Conservation (phyloP, 2,888 invertebrate genomes). For the Agapostemon virescens region DNA sequence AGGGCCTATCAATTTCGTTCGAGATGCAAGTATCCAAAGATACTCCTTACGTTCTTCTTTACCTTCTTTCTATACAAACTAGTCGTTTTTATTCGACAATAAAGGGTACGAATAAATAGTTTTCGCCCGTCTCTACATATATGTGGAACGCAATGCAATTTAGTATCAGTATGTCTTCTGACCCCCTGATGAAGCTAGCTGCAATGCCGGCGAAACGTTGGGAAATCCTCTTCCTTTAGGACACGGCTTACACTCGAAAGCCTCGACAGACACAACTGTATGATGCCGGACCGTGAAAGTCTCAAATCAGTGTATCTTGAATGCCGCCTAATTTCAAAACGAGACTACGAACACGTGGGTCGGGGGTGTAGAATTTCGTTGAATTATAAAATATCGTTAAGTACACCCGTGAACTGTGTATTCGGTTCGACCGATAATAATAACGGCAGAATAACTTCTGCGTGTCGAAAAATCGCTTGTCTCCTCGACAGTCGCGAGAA, state of each 20-base stretch:
- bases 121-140: slow-evolving; percentile 32
- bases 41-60: not conserved
- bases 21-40: not conserved
- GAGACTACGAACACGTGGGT: slow-evolving; percentile 28
- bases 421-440: slow-evolving; percentile 8
- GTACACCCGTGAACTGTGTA: slow-evolving; percentile 44
- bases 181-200: too few species aligned
- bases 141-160: too few species aligned
- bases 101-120: slow-evolving; percentile 38
- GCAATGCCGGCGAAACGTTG: too few species aligned
- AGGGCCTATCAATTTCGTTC: not conserved
- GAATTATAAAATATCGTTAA: slow-evolving; percentile 50
- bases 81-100: slow-evolving; percentile 13
- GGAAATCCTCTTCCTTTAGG: too few species aligned
- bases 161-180: too few species aligned
- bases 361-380: slow-evolving; percentile 20
- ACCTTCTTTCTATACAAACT: slow-evolving; percentile 24
- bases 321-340: slow-evolving; percentile 29
- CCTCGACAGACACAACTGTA: too few species aligned
- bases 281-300: too few species aligned
- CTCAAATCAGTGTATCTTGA: too few species aligned
- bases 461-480: not conserved
- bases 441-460: not conserved
- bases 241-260: too few species aligned
- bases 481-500: not conserved